These are phyloP conservation scores for Nothoprocta pentlandii DNA, from an alignment of 2,113 vertebrate genomes.

Conservation along the genomic window DNA sequence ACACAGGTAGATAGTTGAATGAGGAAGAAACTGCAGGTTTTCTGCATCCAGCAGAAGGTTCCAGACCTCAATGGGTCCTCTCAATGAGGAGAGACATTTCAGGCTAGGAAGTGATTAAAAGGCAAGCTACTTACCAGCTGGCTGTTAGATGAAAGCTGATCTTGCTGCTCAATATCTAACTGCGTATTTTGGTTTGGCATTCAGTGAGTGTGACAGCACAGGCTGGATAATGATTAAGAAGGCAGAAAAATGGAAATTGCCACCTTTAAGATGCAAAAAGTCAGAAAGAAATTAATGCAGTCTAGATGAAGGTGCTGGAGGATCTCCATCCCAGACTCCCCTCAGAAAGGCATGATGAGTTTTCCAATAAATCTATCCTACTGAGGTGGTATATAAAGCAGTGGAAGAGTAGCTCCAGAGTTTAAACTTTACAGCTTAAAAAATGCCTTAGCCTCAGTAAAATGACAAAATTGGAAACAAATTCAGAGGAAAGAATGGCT, in stretches of 20 bases:
- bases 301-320: not conserved
- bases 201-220: not conserved
- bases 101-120: not conserved
- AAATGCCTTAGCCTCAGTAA: not conserved
- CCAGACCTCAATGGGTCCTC: no score
- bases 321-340: not conserved
- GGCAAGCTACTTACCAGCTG: not conserved
- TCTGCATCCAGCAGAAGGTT: not conserved
- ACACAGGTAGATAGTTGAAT: not conserved
- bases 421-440: not conserved
- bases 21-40: not conserved
- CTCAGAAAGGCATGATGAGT: not conserved
- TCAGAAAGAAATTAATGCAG: not conserved
- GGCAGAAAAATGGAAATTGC: not conserved
- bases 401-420: not conserved
- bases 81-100: not conserved
- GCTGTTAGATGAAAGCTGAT: not conserved
- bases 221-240: not conserved
- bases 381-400: not conserved
- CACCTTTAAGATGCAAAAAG: not conserved
- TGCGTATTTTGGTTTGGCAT: fast-evolving
- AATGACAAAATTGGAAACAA: not conserved
- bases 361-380: not conserved
- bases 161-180: not conserved
- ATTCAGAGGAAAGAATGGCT: not conserved